Conservation (phyloP, 2,888 invertebrate species). For the Volucella inflata region DNA sequence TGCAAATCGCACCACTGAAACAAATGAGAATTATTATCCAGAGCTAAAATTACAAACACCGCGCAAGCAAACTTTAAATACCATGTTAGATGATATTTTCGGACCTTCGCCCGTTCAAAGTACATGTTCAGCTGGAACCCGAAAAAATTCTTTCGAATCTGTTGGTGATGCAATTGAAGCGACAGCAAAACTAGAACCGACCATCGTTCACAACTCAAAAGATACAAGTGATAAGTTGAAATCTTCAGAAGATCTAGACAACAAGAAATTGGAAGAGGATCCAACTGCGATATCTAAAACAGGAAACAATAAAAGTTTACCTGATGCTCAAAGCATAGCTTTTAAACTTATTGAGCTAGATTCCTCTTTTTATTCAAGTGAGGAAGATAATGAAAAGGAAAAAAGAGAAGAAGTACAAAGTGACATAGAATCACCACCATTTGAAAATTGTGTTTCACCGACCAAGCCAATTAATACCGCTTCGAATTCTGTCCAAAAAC, state of each 20-base stretch:
- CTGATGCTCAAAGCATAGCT: not conserved
- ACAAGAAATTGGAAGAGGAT: not conserved
- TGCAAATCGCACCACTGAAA: not conserved
- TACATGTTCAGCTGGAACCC: not conserved
- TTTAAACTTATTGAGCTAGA: constrained; percentile 46
- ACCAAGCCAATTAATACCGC: not conserved
- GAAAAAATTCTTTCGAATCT: not conserved
- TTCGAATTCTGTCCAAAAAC: not conserved
- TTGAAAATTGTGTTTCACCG: constrained; percentile 13
- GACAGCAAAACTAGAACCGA: not conserved
- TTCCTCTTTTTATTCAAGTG: constrained; percentile 56
- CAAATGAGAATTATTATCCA: constrained; percentile 38
- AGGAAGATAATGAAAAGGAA: constrained; percentile 6
- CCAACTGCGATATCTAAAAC: not conserved
- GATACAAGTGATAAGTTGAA: not conserved
- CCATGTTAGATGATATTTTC: constrained; percentile 40
- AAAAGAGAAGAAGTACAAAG: constrained; percentile 15
- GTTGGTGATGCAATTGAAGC: not conserved
- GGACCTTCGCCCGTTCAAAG: constrained; percentile 23
- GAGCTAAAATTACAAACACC: constrained; percentile 10
- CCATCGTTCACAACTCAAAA: not conserved
- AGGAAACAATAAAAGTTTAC: not conserved
- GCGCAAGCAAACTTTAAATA: not conserved
- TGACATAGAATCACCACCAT: constrained; percentile 37
- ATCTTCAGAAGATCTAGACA: not conserved